Evolutionary conservation across 1,140 invertebrate genomes (phyloP), one percentile per base, ranked within the genome.

Genomic region (Drosophila punjabiensis): DNA sequence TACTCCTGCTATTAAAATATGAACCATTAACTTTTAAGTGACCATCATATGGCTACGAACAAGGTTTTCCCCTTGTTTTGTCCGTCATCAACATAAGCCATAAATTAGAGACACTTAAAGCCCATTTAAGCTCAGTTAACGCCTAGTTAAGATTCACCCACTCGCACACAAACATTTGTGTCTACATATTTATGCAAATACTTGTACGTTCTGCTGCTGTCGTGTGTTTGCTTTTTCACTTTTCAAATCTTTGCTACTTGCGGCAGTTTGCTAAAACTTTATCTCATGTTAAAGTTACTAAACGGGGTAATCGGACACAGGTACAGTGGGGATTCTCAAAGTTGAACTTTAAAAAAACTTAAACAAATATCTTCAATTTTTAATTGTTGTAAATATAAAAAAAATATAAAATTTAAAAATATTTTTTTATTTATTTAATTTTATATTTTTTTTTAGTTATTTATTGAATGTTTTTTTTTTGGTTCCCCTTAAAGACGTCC

Each of bases 121-220:
- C 65, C 75, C 41, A 78, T 81, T 89, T 81, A 59, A 76, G 55
- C 45, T 58, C 55, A 68, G 68, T 81, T 88, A 89, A 89, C 84
- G 81, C 84, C 81, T 47, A 55, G 71, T 88, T 78, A 76, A 81
- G 75, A 43, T 52, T 48, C 59, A 55, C 62, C 75, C 52, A 63
- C 41, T 64, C 52, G 50, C 37, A 37, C 39, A 43, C 32, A 66
- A 48, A 50, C 32, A 41, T 16, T 28, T 33, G 13, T 41, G 30
- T 52, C 33, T 13, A 28, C 1, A 32, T 30, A 55, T 43, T 45
- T 37, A 76, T 50, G 37, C 24, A 76, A 16, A 30, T 48, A 76
- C 20, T 20, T 16, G 13, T 33, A 37, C 47, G 18, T 20, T 35
- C 63, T 6, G 13, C 63, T 6, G 13, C 39, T 41, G 18, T 69